phyloP scores from a whole-genome alignment of 2,888 invertebrate genomes.

The Lycaena phlaeas region DNA sequence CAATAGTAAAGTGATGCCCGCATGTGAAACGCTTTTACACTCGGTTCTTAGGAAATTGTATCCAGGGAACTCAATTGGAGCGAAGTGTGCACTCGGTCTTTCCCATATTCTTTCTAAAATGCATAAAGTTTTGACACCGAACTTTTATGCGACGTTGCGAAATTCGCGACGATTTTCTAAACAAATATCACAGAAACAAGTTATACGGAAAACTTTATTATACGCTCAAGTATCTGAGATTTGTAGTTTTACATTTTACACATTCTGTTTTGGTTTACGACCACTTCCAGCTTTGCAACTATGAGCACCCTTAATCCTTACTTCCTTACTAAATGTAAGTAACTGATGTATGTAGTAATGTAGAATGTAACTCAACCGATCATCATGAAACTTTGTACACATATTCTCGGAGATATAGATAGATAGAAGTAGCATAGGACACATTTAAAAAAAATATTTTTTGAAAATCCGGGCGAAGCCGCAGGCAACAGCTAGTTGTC shows the following conservation, averaged over 20 bases:
- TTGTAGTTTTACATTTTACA: background rate
- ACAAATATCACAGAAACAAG: slow-evolving; percentile 24
- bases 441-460: too few species aligned
- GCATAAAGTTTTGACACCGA: slow-evolving; percentile 38
- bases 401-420: too few species aligned
- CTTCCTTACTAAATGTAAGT: too few species aligned
- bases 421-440: too few species aligned
- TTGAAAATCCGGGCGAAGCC: too few species aligned
- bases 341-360: too few species aligned
- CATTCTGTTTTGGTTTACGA: too few species aligned
- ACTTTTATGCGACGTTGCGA: slow-evolving; percentile 31
- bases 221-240: background rate
- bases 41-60: slow-evolving; percentile 38
- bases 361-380: too few species aligned
- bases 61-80: slow-evolving; percentile 40
- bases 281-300: background rate
- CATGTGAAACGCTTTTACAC: slow-evolving; percentile 41
- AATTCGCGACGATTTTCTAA: slow-evolving; percentile 35
- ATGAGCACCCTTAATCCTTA: too few species aligned
- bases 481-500: too few species aligned
- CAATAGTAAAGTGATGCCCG: slow-evolving; percentile 31
- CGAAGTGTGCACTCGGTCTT: slow-evolving; percentile 40
- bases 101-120: slow-evolving; percentile 34
- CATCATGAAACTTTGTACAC: too few species aligned
- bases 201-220: slow-evolving; percentile 1